phyloP scores from a whole-genome alignment of 1,140 invertebrate genomes.

The Calycopis cecrops region DNA sequence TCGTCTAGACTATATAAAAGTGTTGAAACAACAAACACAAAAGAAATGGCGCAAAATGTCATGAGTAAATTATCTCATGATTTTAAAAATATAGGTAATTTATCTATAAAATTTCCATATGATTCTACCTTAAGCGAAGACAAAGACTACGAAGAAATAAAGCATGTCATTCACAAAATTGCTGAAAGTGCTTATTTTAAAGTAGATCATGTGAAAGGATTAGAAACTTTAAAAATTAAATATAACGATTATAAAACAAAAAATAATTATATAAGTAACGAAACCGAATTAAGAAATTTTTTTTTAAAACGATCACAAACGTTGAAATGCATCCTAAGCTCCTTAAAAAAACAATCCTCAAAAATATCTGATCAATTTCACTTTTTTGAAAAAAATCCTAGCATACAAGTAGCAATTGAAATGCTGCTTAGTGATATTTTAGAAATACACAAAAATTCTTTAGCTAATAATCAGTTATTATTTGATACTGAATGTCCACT shows the following conservation, averaged over 20 bases:
- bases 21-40: neutral
- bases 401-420: neutral
- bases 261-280: neutral
- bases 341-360: neutral
- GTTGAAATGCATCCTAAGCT: neutral
- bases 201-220: neutral
- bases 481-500: neutral
- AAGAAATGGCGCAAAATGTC: neutral
- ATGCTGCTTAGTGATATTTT: neutral
- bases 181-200: neutral
- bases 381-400: neutral
- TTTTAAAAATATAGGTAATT: neutral
- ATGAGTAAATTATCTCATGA: neutral
- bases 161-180: neutral
- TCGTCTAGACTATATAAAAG: neutral
- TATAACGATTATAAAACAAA: constrained; percentile 4
- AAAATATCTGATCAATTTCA: neutral
- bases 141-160: constrained; percentile 2
- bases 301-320: neutral
- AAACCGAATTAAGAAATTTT: neutral
- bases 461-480: neutral
- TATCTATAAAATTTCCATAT: neutral
- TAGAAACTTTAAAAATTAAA: constrained; percentile 5
- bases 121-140: neutral
- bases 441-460: neutral